phyloP scores from a whole-genome alignment of 1,140 invertebrate genomes.

The Ceratina calcarata region DNA sequence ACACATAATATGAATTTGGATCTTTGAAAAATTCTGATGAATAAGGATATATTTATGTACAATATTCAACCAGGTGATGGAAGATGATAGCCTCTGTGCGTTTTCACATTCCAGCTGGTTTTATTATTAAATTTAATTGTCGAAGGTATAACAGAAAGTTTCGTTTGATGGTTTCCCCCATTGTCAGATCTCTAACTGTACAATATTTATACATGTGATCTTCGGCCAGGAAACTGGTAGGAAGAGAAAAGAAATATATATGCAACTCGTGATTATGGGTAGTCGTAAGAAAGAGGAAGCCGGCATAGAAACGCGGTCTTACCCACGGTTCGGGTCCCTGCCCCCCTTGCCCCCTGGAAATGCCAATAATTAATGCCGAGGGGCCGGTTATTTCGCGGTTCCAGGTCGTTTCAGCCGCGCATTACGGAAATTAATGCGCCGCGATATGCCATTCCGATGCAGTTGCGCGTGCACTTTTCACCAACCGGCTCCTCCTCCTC shows the following conservation, averaged over 20 bases:
- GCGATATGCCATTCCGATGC: slow-evolving; percentile 43
- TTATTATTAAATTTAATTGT: too few relatives aligned
- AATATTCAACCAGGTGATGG: too few relatives aligned
- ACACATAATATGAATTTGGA: too few relatives aligned
- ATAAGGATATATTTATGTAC: too few relatives aligned
- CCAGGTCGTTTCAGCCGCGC: slow-evolving; percentile 43
- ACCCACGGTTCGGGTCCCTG: slow-evolving; percentile 29
- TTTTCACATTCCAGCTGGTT: too few relatives aligned
- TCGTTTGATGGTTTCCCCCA: too few relatives aligned
- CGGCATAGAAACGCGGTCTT: slow-evolving; percentile 21
- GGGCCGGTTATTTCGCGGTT: slow-evolving; percentile 41
- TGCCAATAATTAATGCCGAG: slow-evolving; percentile 41
- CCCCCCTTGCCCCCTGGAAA: slow-evolving; percentile 25
- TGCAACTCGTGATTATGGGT: slow-evolving; percentile 8
- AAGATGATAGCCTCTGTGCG: too few relatives aligned
- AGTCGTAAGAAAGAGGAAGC: slow-evolving; percentile 24
- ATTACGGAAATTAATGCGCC: slow-evolving; percentile 43
- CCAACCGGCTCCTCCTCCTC: background rate
- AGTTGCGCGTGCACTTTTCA: slow-evolving; percentile 41
- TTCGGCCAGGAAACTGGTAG: background rate
- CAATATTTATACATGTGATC: too few relatives aligned
- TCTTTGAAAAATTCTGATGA: too few relatives aligned
- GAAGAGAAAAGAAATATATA: background rate
- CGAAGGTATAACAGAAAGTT: too few relatives aligned
- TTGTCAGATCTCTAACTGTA: too few relatives aligned